phyloP scores from a whole-genome alignment of 2,888 invertebrate genomes.

The Oscheius sp. region DNA sequence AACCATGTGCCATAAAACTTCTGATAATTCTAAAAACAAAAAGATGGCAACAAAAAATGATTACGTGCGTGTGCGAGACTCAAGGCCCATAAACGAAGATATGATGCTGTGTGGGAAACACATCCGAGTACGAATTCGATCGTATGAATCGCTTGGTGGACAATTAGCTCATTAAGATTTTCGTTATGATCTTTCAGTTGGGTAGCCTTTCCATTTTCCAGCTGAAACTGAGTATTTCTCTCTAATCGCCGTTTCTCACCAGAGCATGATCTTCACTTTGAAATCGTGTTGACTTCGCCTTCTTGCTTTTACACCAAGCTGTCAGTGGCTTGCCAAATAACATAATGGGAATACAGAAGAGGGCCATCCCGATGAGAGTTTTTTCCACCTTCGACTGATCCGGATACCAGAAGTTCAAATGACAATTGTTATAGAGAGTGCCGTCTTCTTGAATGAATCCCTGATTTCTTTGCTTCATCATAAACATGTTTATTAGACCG shows the following conservation, averaged over 20 bases:
- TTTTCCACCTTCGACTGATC: conserved; percentile 65
- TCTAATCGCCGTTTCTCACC: background rate
- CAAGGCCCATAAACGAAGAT: conserved; percentile 96
- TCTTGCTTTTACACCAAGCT: background rate
- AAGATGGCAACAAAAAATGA: conserved; percentile 64
- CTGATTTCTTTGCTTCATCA: conserved; percentile 49
- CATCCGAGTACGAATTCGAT: conserved; percentile 97
- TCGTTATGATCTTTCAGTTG: background rate
- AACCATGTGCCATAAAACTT: conserved; percentile 61
- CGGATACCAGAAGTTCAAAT: conserved; percentile 71
- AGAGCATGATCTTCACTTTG: background rate
- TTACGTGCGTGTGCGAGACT: conserved; percentile 96
- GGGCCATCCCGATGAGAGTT: conserved; percentile 68
- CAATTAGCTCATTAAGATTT: conserved; percentile 26
- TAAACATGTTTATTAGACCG: conserved; percentile 66
- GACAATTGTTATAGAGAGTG: conserved; percentile 48
- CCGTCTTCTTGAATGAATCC: conserved; percentile 46
- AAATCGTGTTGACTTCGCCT: background rate
- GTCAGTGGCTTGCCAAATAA: conserved; percentile 66
- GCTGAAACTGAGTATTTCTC: background rate
- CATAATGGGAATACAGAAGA: conserved; percentile 67
- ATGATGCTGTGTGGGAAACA: conserved; percentile 97
- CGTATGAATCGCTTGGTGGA: conserved; percentile 83
- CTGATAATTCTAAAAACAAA: conserved; percentile 49
- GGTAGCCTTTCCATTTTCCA: conserved; percentile 17